Evolutionary conservation across 2,888 invertebrate genomes (phyloP).

Genomic region (Conops quadrifasciatus): DNA sequence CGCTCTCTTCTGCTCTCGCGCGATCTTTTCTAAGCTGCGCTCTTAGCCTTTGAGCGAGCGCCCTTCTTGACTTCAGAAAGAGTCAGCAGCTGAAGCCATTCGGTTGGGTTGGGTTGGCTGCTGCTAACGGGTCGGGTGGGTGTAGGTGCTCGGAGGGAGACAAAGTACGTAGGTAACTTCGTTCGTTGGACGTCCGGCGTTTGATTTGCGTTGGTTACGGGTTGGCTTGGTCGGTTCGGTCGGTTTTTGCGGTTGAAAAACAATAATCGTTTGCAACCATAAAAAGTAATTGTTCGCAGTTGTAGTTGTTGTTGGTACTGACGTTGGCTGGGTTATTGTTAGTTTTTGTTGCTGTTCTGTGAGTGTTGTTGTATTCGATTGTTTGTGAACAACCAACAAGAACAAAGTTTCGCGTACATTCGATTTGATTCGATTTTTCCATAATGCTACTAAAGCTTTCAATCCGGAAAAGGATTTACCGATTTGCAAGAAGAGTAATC

Average conservation of each 20-base stretch:
- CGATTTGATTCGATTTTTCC: constrained; percentile 33
- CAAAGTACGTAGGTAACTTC: no score
- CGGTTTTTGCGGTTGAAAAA: constrained; percentile 30
- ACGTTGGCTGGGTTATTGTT: background rate
- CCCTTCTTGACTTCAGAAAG: no score
- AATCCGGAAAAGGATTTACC: no score
- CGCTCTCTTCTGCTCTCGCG: background rate
- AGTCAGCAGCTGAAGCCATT: no score
- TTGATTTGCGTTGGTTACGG: background rate
- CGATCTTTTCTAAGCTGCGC: background rate
- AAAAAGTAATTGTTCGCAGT: constrained; percentile 30
- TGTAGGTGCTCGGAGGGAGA: background rate
- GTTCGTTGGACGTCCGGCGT: background rate
- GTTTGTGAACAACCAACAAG: constrained; percentile 1
- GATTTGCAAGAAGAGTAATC: no score
- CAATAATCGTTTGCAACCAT: constrained; percentile 35
- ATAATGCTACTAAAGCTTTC: background rate
- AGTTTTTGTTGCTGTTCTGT: background rate
- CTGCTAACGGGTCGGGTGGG: background rate
- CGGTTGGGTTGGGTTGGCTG: background rate
- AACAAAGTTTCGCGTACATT: constrained; percentile 14
- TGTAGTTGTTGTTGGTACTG: constrained; percentile 6
- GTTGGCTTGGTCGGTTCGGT: background rate
- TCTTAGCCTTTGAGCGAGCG: no score
- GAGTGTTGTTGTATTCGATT: background rate